These are phyloP conservation scores for Drosophila pectinifera DNA, from an alignment of 1,140 invertebrate species.

Conservation along the genomic window DNA sequence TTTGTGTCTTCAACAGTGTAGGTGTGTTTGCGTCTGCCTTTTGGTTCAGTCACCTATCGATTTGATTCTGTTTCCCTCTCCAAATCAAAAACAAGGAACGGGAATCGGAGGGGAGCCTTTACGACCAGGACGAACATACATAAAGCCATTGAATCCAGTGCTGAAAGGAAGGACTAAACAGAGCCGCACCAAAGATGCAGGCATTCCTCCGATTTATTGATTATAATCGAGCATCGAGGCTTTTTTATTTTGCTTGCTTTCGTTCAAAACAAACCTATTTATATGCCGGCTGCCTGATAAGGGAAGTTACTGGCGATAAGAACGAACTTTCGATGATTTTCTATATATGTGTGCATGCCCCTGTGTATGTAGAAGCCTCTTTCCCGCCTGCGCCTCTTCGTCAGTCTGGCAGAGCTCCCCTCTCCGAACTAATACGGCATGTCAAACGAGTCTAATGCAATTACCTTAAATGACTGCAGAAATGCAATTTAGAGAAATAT, in stretches of 20 bases:
- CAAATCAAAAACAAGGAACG: conserved; percentile 16
- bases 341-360: not conserved
- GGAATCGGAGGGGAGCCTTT: not conserved
- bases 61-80: conserved; percentile 56
- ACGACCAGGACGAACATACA: not conserved
- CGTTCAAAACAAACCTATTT: conserved; percentile 26
- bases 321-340: conserved; percentile 2
- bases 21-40: conserved; percentile 30
- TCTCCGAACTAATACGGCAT: conserved; percentile 28
- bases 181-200: not conserved
- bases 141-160: not conserved
- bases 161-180: not conserved
- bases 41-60: conserved; percentile 75
- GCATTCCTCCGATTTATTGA: conserved; percentile 2
- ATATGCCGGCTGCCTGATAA: conserved; percentile 10
- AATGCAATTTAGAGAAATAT: conserved; percentile 64
- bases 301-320: conserved; percentile 1
- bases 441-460: conserved; percentile 53
- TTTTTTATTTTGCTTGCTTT: conserved; percentile 3
- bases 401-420: not conserved
- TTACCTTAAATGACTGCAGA: conserved; percentile 48
- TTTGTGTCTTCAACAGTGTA: conserved; percentile 5
- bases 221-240: not conserved
- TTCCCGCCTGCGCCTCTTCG: not conserved
- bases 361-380: not conserved